Evolutionary conservation across 2,888 invertebrate genomes (phyloP).

Genomic region (Tanytarsus gracilentus): DNA sequence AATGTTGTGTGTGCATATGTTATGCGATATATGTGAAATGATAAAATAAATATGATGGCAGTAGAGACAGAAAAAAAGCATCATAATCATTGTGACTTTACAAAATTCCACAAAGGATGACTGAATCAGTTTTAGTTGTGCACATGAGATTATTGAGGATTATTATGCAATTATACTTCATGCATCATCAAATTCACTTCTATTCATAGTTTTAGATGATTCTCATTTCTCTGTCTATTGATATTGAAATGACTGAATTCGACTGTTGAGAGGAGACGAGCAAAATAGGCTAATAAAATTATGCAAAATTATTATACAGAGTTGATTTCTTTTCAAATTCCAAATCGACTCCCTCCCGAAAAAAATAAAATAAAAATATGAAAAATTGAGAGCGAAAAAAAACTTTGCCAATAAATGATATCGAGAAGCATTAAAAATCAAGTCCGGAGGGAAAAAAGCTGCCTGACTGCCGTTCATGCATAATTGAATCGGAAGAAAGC

Average conservation of each 20-base stretch:
- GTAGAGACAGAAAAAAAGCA: too few species aligned
- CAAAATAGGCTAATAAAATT: slow-evolving; percentile 27
- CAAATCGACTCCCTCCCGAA: background rate
- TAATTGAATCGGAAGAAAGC: slow-evolving; percentile 27
- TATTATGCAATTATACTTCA: slow-evolving; percentile 19
- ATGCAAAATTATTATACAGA: slow-evolving; percentile 16
- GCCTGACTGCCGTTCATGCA: slow-evolving; percentile 21
- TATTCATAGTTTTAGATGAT: too few species aligned
- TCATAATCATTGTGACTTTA: too few species aligned
- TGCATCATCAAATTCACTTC: background rate
- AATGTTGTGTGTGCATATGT: too few species aligned
- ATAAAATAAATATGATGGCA: too few species aligned
- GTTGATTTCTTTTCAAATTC: background rate
- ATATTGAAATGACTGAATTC: background rate
- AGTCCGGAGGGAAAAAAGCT: background rate
- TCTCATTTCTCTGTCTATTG: background rate
- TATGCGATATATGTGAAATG: too few species aligned
- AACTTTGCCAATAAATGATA: slow-evolving; percentile 14
- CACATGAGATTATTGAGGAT: slow-evolving; percentile 25
- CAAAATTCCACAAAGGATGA: too few species aligned
- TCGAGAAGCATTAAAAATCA: slow-evolving; percentile 21
- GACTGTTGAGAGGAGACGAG: background rate
- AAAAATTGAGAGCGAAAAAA: background rate
- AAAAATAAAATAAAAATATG: background rate
- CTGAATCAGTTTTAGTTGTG: too few species aligned